Evolutionary conservation across 2,113 vertebrate genomes (phyloP), one percentile per base, ranked within the genome.

Genomic region (Tachysurus fulvidraco): DNA sequence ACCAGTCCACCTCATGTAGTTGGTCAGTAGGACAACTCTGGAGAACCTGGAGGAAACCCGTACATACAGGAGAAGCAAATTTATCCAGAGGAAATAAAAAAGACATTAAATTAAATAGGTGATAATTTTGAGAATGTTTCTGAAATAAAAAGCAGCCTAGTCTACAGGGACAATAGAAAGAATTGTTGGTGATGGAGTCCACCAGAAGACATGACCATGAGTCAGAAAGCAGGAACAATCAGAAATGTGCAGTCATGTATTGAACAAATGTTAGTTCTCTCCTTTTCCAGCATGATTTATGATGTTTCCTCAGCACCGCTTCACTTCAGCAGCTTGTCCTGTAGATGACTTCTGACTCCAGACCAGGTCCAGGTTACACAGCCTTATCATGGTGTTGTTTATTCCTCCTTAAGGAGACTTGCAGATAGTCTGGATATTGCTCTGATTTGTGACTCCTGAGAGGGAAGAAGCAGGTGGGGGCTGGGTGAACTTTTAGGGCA

Each of bases 361-460:
- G 74, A 87, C 74, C 84, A 90, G 87, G 21, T 46, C 69, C 73
- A 73, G n/a, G 83, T 82, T 82, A 87, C 52, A 4, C 59, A 84
- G 62, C 55, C 74, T 85, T 79, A 81, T 89, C 57, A 83, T 21
- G 52, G 83, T 59, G 13, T 83, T 87, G 89, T 90, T 87, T 87
- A 89, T 87, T 89, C 83, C 88, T 84, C 77, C 76, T 85, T 80
- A 85, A 86, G 81, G 79, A 50, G 80, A 46, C 88, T 84, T 81
- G 86, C 73, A 87, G 87, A 87, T 87, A 87, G 88, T 85, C 83
- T 88, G 74, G 83, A 87, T 89, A 62, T 81, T 83, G 57, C 55
- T 83, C 79, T 90, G 83, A 90, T 89, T 90, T 87, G 83, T 60
- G 78, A 86, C 62, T 87, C 88, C 85, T 86, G 36, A 83, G 67